phyloP scores from a whole-genome alignment of 2,797 vertebrate genomes.

The Pachyuromys duprasi region DNA sequence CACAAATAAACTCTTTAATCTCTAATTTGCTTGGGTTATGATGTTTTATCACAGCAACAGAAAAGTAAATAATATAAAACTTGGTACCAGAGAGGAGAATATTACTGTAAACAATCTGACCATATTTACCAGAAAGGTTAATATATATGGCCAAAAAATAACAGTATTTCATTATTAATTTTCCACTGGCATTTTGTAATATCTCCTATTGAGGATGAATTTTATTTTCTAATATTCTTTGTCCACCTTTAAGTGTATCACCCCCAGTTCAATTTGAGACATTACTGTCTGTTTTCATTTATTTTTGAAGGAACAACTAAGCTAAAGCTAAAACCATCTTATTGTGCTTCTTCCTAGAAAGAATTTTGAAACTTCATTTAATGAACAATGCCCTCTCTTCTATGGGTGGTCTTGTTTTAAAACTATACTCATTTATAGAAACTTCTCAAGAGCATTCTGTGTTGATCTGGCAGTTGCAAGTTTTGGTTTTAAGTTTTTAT shows the following conservation, averaged over 20 bases:
- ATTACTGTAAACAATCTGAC: too few relatives aligned
- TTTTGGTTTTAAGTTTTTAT: conserved; percentile 9
- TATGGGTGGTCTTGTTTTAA: not conserved
- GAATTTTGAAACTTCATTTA: not conserved
- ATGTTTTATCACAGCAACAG: too few relatives aligned
- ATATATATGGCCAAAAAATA: not conserved
- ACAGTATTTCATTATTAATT: not conserved
- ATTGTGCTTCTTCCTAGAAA: not conserved
- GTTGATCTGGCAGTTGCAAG: not conserved
- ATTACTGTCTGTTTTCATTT: not conserved
- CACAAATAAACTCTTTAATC: too few relatives aligned
- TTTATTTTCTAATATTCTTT: not conserved
- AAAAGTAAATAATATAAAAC: too few relatives aligned
- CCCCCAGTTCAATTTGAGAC: not conserved
- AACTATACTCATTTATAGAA: not conserved
- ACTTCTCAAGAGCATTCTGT: not conserved
- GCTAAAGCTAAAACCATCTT: not conserved
- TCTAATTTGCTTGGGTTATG: too few relatives aligned
- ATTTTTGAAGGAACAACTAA: not conserved
- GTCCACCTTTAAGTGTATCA: not conserved
- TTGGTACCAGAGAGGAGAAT: too few relatives aligned
- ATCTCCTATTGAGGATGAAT: not conserved
- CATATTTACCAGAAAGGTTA: not conserved
- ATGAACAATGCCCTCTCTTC: not conserved
- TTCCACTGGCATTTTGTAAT: not conserved